phyloP scores from a whole-genome alignment of 2,797 vertebrate species.

The Phoeniculus purpureus region DNA sequence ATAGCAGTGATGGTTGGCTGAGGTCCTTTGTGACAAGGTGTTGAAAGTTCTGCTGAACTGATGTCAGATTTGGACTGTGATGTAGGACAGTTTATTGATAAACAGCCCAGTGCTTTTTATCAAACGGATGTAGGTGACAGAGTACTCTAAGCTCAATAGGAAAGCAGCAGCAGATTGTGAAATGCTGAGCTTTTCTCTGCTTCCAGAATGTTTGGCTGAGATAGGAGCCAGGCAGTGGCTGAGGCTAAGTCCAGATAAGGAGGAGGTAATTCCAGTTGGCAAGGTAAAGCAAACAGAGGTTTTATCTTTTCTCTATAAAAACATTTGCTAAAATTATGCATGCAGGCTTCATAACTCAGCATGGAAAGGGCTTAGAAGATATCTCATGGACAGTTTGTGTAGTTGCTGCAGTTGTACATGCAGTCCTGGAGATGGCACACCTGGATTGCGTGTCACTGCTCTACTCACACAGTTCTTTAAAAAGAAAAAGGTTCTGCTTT shows the following conservation, averaged over 20 bases:
- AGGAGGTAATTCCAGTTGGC: slow-evolving; percentile 61
- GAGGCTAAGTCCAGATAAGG: slow-evolving; percentile 55
- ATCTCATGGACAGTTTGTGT: background rate
- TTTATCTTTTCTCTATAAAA: slow-evolving; percentile 46
- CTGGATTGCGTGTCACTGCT: background rate
- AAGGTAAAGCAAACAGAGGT: slow-evolving; percentile 54
- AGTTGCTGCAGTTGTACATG: background rate
- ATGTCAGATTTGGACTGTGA: slow-evolving; percentile 26
- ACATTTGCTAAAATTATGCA: slow-evolving; percentile 78
- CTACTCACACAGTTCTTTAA: accelerated
- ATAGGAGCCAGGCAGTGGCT: slow-evolving; percentile 52
- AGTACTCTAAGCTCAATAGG: background rate
- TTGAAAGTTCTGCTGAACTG: slow-evolving; percentile 15
- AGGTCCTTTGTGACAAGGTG: background rate
- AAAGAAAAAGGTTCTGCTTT: background rate
- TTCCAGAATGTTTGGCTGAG: slow-evolving; percentile 46
- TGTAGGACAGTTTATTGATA: slow-evolving; percentile 21
- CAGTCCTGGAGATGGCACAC: slow-evolving; percentile 64
- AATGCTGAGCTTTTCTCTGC: slow-evolving; percentile 38
- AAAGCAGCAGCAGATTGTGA: slow-evolving; percentile 30
- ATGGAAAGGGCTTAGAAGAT: background rate
- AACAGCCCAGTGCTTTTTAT: slow-evolving; percentile 49
- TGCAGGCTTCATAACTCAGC: slow-evolving; percentile 32
- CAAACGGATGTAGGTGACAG: slow-evolving; percentile 5
- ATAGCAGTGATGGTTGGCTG: background rate